Evolutionary conservation across 1,140 invertebrate genomes (phyloP).

Genomic region (Neelides sp.): DNA sequence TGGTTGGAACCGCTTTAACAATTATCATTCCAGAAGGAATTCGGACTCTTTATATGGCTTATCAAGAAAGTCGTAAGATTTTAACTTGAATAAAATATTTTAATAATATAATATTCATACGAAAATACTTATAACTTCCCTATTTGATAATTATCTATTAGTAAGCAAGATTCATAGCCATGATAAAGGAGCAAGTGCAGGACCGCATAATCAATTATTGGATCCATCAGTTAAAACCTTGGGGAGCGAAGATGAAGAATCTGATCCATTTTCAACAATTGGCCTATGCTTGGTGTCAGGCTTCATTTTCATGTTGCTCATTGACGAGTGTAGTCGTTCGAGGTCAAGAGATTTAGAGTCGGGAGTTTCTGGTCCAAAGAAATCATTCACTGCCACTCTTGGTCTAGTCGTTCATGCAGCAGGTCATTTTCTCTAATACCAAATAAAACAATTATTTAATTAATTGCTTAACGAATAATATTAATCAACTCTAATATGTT

Average conservation of each 20-base stretch:
- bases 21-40: conserved; percentile 99
- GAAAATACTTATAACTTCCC: no score
- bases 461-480: no score
- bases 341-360: conserved; percentile 39
- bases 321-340: conserved; percentile 61
- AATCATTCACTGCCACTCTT: conserved; percentile 79
- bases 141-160: no score
- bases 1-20: conserved; percentile 93
- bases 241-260: neutral
- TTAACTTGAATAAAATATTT: conserved; percentile 12
- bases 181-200: no score
- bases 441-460: no score
- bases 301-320: conserved; percentile 94
- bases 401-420: conserved; percentile 95
- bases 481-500: no score
- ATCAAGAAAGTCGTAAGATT: conserved; percentile 23
- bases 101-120: no score
- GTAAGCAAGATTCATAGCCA: no score
- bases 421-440: conserved; percentile 45
- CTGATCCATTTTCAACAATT: conserved; percentile 48
- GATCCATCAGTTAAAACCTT: no score
- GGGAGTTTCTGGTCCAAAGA: conserved; percentile 48
- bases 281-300: conserved; percentile 65
- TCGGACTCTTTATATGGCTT: conserved; percentile 53
- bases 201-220: no score